Base-by-base conservation (phyloP, 2,888 invertebrate species). In the Nesidiocoris tenuis region DNA sequence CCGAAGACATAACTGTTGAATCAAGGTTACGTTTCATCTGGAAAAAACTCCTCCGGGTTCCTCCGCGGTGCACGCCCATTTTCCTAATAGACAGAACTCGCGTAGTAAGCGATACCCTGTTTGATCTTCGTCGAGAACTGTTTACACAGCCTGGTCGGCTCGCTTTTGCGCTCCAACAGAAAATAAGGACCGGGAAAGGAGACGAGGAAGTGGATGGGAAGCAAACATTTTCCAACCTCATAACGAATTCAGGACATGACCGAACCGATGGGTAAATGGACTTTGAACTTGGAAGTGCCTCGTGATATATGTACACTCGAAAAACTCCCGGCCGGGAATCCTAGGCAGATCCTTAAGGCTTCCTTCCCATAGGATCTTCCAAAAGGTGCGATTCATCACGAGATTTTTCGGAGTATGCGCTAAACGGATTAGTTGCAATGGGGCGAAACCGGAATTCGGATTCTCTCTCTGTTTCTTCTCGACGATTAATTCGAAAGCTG, bases 241-340 rank as follows among this genome's bases (percentile, higher is more conserved):
- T 70, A 70, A 59, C 70, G 59, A 70, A 70, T 70, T 70, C 70
- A 70, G 70, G 61, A 70, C 70, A 70, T 70, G 70, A 70, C 70
- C 70, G 25, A 70, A 59, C 61, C 61, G 17, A 39, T 57, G 19
- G 54, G 70, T 70, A 70, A 70, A 70, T 70, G 70, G 70, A 70
- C 70, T 70, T 70, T 70, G 59, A 70, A 70, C 61, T 70, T 25
- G 21, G 23, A 70, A 70, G 70, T 70, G 70, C 70, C 61, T 57
- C 57, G 70, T 70, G 70, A 70, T 70, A 70, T 70, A 59, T 70
- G 70, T 70, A 70, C 70, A 70, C 25, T 70, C 25, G 39, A 39
- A 39, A 39, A 39, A 39, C 5, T 39, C 12, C 39, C 39, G 39
- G 12, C 5, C 12, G 39, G 12, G 39, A 39, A 39, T 39, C 39